Percentiles rank a stretch among this genome's conserved stretches.
These are phyloP conservation scores for Pherbina coryleti DNA, from an alignment of 2,888 invertebrate species.

Conservation along the genomic window DNA sequence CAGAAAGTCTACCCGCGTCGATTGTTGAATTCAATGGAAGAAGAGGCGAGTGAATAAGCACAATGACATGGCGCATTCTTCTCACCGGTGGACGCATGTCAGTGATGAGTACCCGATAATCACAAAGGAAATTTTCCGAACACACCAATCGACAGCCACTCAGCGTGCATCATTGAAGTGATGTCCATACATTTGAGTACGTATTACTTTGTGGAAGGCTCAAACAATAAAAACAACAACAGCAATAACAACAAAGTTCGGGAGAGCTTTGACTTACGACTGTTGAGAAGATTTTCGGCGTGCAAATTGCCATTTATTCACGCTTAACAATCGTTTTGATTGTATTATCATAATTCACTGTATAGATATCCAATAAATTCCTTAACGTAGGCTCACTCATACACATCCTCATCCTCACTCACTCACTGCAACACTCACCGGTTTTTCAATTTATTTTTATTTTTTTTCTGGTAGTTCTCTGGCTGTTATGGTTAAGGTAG, in stretches of 20 bases:
- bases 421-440: neutral
- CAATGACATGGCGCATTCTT: conserved; percentile 68
- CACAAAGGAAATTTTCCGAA: conserved; percentile 44
- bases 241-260: conserved; percentile 35
- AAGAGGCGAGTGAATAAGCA: conserved; percentile 57
- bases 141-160: conserved; percentile 47
- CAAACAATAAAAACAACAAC: conserved; percentile 18
- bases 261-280: conserved; percentile 23
- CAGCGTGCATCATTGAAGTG: conserved; percentile 39
- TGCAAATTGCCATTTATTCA: conserved; percentile 42
- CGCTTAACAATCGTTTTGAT: conserved; percentile 32
- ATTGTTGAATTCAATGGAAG: conserved; percentile 24
- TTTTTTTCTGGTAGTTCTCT: conserved; percentile 11
- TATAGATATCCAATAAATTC: conserved; percentile 8
- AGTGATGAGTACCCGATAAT: conserved; percentile 45
- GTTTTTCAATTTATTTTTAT: neutral
- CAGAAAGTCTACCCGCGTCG: conserved; percentile 8
- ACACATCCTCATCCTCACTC: neutral
- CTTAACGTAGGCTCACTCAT: neutral
- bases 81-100: conserved; percentile 40
- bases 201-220: conserved; percentile 7
- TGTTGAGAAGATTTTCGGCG: conserved; percentile 40
- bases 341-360: conserved; percentile 37
- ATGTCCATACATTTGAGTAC: conserved; percentile 26
- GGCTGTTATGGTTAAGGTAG: neutral